A percentile compares a stretch with the other conserved stretches of the same genome.
These are phyloP conservation scores for Phyllostomus hastatus DNA, from an alignment of 2,113 vertebrate genomes.

Conservation along the genomic window DNA sequence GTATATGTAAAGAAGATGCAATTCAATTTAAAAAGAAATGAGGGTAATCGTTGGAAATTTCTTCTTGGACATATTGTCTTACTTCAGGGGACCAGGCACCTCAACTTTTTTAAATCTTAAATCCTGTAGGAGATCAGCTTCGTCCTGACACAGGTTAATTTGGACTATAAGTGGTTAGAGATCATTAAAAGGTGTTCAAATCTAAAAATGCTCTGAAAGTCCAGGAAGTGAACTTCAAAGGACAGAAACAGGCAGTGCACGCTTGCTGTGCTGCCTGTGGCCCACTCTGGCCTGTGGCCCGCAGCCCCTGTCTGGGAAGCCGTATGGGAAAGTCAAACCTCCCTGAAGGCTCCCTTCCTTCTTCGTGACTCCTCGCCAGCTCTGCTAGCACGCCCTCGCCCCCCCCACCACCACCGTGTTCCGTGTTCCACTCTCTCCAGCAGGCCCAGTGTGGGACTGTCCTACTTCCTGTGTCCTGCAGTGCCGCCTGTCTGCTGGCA, in stretches of 20 bases:
- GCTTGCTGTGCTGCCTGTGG: not conserved
- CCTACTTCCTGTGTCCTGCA: rapidly evolving
- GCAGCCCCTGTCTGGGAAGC: not conserved
- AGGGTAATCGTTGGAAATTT: not conserved
- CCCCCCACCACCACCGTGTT: too few species aligned
- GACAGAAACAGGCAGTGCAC: not conserved
- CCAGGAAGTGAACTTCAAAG: not conserved
- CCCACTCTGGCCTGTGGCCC: not conserved
- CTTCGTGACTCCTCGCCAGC: not conserved
- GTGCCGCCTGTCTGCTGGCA: not conserved
- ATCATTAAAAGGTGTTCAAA: not conserved
- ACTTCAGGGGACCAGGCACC: not conserved
- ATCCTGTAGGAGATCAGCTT: not conserved
- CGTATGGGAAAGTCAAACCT: not conserved
- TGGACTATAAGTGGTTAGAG: not conserved
- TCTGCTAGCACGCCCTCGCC: too few species aligned
- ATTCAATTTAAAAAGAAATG: not conserved
- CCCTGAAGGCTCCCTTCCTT: not conserved
- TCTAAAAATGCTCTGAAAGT: not conserved
- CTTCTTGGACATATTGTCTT: not conserved
- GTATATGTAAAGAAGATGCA: not conserved
- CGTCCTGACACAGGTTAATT: not conserved
- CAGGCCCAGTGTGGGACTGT: not conserved
- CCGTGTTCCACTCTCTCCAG: rapidly evolving
- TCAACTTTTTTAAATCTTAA: not conserved